Base-by-base conservation (phyloP, 2,113 vertebrate genomes). In the Percina caprodes region DNA sequence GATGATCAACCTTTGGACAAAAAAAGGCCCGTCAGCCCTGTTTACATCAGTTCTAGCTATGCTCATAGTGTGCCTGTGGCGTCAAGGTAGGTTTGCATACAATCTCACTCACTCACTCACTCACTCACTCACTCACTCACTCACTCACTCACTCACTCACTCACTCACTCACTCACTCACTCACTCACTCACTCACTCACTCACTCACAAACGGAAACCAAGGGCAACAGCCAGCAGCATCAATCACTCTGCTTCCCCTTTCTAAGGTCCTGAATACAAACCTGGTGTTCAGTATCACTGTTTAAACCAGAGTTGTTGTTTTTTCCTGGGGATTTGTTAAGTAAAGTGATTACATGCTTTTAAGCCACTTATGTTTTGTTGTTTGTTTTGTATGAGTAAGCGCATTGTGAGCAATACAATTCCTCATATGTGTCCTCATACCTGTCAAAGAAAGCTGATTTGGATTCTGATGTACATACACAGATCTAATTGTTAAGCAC, bases 1-100 rank as follows among this genome's bases (percentile, higher is more conserved):
- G 87, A 94, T 96, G 67, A 95, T 95, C 82, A 94, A 94, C 8
- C n/a, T 85, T 89, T 96, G 96, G 96, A 93, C 95, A 0, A 82
- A 92, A 92, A 96, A 94, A 83, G 11, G 93, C 95, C 66, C 91
- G 26, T 3, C 96, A 95, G 96, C 95, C 96, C 45, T 87, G 92
- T 5, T 95, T 96, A 54, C 89, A 95, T 72, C 94, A 90, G 76
- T 92, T 83, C 23, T 96, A 96, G 96, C 96, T 96, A 46, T 93
- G 95, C 52, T 86, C 85, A 26, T 94, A 96, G 49, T 92, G 90
- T 75, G 94, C 93, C 48, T 90, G 91, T 16, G 95, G 96, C 54
- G 71, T 96, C 80, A 97, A 97, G 97, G 96, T 96, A 75, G 49
- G 60, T 45, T 55, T 26, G 67, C 55, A 74, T 4, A n/a, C n/a